Evolutionary conservation across 1,140 invertebrate species (phyloP), one percentile per base, ranked within the genome.

Genomic region (Gryllus bimaculatus): DNA sequence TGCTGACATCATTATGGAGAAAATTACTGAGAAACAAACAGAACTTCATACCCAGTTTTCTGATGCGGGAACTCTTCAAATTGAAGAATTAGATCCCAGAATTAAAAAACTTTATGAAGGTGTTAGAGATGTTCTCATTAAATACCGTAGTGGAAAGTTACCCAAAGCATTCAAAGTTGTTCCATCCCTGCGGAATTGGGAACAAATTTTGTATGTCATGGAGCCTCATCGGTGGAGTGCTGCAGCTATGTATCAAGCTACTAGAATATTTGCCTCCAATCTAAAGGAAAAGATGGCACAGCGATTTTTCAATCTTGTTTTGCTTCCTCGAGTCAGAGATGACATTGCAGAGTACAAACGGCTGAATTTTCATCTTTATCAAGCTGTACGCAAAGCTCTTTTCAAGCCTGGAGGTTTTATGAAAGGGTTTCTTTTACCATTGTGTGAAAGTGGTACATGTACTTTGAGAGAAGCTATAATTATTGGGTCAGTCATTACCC

Each of bases 391-490:
- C 80, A 99, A 99, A 87, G 90, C 98, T 12, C 86, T 99, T 0
- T 99, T 95, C 85, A 99, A 99, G 85, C 97, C 98, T 74, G 96
- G 93, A 76, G 98, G 94, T n/a, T 99, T 99, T 83, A 99, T 99
- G 93, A 99, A 99, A 88, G 98, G 98, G 82, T 93, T 99, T 82
- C 86, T 99, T 48, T 83, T 99, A 66, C 97, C 97, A 6, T 86
- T 99, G 18, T 92, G 97, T 83, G 94, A 97, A 92, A 92, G 93
- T 82, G 96, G 96, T 54, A 95, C 93, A 80, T 99, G 98, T 84
- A 97, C 96, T 7, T 87, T 99, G 74, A 87, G 97, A 81, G 98
- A 99, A 89, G 97, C 98, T 0, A 93, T 96, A 47, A 98, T 99
- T 78, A 87, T 99, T 81, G 94, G 96, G 7, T 98, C 96, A 73